Base-by-base conservation (phyloP, 1,140 invertebrate genomes). In the Pomacea maculata region DNA sequence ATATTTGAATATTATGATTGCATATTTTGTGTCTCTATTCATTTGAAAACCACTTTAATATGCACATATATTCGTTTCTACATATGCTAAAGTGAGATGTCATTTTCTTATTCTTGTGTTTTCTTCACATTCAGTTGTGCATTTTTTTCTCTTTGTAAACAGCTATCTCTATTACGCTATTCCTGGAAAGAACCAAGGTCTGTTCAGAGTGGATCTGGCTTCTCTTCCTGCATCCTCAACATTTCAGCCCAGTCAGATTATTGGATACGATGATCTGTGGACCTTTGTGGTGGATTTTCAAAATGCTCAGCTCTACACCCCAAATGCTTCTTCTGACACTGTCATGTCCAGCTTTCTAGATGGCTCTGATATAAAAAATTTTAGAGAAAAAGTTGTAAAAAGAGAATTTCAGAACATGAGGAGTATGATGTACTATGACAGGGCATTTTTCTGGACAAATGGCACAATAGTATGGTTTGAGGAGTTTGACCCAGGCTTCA, bases 391-490 rank as follows among this genome's bases (percentile, higher is more conserved):
- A 88, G 95, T 95, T 68, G 93, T 95, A 5, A 76, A 68, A 3
- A 80, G 82, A 8, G 80, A 84, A 71, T 88, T 84, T 67, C 45
- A 79, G 3, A 63, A 80, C 4, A 85, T 88, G 21, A 81, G 74
- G 45, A 86, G 87, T 76, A 83, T 88, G 67, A 83, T 84, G 0
- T 83, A 80, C 72, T 83, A 82, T 34, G 79, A 85, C 17, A 80
- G 94, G 1, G 91, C 95, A n/a, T 95, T 96, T 85, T 96, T 95
- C 88, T 96, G 95, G 95, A 96, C 95, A 0, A 95, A 96, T 87
- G 95, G 95, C 0, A 91, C 93, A 29, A 94, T 94, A 85, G 93
- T 93, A 5, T 91, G 95, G 78, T 93, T 93, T 11, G 95, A 97
- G 91, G 86, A 87, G 15, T 86, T 84, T 45, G 84, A 89, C n/a